A percentile compares a stretch with the other conserved stretches of the same genome.
These are phyloP conservation scores for Phthorimaea operculella DNA, from an alignment of 1,140 invertebrate genomes.

Conservation along the genomic window DNA sequence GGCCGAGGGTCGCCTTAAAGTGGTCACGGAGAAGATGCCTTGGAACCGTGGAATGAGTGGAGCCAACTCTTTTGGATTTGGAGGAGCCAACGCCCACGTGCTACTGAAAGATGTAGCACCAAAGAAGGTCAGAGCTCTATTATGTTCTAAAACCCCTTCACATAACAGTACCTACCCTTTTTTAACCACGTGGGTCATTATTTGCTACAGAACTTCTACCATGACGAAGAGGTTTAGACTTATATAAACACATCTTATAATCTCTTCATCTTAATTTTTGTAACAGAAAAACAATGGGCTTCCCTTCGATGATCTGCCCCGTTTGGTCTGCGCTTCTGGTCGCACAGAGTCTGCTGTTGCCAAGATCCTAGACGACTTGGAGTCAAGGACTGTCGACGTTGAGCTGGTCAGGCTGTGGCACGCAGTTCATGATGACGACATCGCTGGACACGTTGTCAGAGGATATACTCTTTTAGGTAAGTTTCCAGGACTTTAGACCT, in stretches of 20 bases:
- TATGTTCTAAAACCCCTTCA: no score
- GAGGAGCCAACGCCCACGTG: conserved; percentile 84
- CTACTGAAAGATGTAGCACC: conserved; percentile 72
- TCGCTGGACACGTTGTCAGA: conserved; percentile 69
- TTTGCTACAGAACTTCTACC: no score
- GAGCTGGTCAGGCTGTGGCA: conserved; percentile 71
- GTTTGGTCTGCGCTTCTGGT: conserved; percentile 69
- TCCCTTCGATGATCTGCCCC: conserved; percentile 65
- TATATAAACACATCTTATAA: no score
- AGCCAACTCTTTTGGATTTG: conserved; percentile 91
- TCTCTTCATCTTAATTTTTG: no score
- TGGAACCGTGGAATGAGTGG: conserved; percentile 72
- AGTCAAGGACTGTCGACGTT: conserved; percentile 68
- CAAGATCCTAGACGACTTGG: conserved; percentile 74
- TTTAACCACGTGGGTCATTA: no score
- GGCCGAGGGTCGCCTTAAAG: conserved; percentile 75
- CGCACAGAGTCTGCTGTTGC: conserved; percentile 75
- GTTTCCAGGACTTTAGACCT: conserved; percentile 9
- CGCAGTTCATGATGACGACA: conserved; percentile 67
- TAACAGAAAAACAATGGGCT: conserved; percentile 62
- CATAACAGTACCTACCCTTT: no score
- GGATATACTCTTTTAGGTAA: conserved; percentile 69
- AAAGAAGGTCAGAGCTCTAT: conserved; percentile 44
- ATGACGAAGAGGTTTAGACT: no score
- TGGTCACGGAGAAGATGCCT: conserved; percentile 74